A percentile compares a stretch with the other conserved stretches of the same genome.
Conservation (phyloP, 2,888 invertebrate genomes). For the Idaea straminata region DNA sequence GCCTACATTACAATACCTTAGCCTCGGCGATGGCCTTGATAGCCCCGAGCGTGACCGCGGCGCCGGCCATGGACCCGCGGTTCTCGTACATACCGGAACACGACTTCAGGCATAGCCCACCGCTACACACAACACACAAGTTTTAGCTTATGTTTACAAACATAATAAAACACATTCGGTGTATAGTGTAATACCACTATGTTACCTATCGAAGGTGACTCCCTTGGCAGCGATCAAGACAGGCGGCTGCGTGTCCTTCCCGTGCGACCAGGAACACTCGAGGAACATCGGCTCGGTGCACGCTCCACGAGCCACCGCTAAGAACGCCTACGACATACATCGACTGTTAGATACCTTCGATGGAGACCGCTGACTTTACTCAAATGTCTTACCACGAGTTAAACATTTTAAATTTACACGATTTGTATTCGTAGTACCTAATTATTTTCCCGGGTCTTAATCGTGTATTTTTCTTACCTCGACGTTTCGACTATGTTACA, state of each 20-base stretch:
- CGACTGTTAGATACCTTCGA: constrained; percentile 46
- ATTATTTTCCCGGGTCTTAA: too few species aligned
- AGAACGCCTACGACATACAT: constrained; percentile 33
- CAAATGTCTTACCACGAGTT: too few species aligned
- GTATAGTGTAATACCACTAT: not conserved
- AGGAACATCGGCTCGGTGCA: constrained; percentile 83
- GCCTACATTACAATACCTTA: constrained; percentile 80
- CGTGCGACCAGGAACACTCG: constrained; percentile 81
- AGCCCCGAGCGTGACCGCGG: constrained; percentile 86
- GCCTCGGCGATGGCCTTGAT: constrained; percentile 84
- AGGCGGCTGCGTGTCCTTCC: constrained; percentile 67
- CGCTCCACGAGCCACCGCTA: constrained; percentile 85
- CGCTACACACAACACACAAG: constrained; percentile 60
- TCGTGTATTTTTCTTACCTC: too few species aligned
- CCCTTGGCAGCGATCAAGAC: constrained; percentile 84
- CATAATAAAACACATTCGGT: too few species aligned
- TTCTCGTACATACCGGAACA: constrained; percentile 82
- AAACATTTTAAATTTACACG: too few species aligned
- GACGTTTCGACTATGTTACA: too few species aligned
- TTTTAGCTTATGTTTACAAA: too few species aligned
- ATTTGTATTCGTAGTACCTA: too few species aligned
- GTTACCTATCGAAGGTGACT: constrained; percentile 80
- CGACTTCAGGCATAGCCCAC: constrained; percentile 87
- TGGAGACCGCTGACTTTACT: too few species aligned
- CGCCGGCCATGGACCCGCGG: constrained; percentile 92